These are phyloP conservation scores for Aptenodytes forsteri DNA, from an alignment of 2,113 vertebrate species.

Conservation along the genomic window DNA sequence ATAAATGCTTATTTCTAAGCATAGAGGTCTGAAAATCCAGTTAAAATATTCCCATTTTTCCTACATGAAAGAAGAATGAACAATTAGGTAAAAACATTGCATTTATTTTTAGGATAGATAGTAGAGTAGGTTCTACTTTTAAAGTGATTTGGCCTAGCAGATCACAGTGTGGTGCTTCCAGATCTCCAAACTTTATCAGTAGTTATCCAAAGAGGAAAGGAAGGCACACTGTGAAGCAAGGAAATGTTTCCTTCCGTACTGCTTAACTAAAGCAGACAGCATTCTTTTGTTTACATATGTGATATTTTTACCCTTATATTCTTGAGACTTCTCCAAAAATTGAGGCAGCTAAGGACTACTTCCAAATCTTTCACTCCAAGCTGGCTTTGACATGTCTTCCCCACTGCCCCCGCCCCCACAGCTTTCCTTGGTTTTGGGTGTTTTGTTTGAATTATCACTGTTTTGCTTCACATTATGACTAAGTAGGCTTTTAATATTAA, in stretches of 20 bases:
- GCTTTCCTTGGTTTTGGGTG: background rate
- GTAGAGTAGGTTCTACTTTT: background rate
- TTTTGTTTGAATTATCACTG: background rate
- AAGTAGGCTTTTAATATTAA: constrained; percentile 8
- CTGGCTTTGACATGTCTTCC: background rate
- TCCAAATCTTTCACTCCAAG: background rate
- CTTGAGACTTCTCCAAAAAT: background rate
- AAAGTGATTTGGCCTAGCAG: background rate
- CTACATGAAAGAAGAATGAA: background rate
- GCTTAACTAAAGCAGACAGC: background rate
- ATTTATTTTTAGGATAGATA: background rate
- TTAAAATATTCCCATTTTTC: background rate
- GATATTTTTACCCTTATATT: background rate
- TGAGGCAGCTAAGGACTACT: background rate
- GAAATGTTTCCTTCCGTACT: background rate
- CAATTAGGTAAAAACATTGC: background rate
- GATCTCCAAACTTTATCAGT: background rate
- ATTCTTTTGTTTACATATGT: background rate
- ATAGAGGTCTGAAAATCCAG: background rate
- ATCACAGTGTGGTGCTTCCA: background rate
- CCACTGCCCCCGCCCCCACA: too few species aligned
- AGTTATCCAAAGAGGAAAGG: background rate
- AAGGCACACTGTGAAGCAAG: background rate
- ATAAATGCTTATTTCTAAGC: background rate
- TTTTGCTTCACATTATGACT: background rate